These are phyloP conservation scores for Caloenas nicobarica DNA, from an alignment of 2,113 vertebrate species.

Conservation along the genomic window DNA sequence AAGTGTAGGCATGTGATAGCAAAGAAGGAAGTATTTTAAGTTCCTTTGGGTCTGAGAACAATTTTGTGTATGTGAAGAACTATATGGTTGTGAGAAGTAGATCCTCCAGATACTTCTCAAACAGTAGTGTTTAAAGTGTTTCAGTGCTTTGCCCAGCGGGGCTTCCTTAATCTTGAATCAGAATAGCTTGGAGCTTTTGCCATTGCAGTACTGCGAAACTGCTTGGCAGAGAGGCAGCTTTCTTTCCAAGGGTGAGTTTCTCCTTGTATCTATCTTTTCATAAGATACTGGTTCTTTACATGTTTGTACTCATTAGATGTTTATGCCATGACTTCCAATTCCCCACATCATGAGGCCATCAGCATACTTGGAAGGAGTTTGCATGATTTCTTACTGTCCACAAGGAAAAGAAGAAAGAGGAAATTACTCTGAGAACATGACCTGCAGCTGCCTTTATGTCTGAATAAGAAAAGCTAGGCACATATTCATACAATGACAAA, in stretches of 20 bases:
- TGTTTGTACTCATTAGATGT: not conserved
- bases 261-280: not conserved
- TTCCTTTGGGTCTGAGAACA: not conserved
- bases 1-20: not conserved
- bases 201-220: not conserved
- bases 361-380: not conserved
- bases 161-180: not conserved
- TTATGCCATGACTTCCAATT: not conserved
- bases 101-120: not conserved
- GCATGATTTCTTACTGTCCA: not conserved
- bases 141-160: not conserved
- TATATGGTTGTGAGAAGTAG: not conserved
- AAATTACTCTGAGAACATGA: slow-evolving; percentile 14
- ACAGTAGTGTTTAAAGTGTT: not conserved
- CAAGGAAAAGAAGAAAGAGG: slow-evolving; percentile 46
- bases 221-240: not conserved
- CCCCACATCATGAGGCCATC: not conserved
- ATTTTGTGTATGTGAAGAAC: not conserved
- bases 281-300: not conserved
- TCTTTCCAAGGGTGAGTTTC: not conserved
- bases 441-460: not conserved
- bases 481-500: slow-evolving; percentile 42
- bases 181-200: not conserved
- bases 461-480: not conserved
- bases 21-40: not conserved